These are phyloP conservation scores for Dendrolimus punctatus DNA, from an alignment of 1,140 invertebrate species.

Conservation along the genomic window DNA sequence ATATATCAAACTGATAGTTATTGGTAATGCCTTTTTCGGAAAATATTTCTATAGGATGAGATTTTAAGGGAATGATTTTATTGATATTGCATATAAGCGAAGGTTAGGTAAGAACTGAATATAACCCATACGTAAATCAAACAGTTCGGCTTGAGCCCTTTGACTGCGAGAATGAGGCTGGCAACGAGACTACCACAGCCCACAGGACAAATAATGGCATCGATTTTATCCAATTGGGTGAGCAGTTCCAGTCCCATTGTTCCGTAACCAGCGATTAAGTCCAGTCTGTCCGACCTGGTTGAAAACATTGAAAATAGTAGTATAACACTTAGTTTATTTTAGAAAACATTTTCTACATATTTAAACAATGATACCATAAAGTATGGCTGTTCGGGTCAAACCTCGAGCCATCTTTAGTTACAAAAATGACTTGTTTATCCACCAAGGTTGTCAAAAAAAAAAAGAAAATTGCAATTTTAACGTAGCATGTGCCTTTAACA, in stretches of 20 bases:
- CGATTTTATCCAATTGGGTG: constrained; percentile 19
- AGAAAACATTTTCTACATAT: no score
- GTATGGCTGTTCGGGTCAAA: no score
- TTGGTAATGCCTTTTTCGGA: no score
- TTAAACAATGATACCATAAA: no score
- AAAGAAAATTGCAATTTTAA: no score
- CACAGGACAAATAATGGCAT: constrained; percentile 25
- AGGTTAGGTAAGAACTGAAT: background rate
- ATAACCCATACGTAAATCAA: constrained; percentile 20
- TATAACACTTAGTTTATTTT: no score
- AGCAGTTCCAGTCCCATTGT: constrained; percentile 23
- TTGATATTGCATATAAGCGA: background rate
- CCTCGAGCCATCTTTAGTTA: no score
- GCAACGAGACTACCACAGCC: constrained; percentile 25
- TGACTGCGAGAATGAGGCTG: constrained; percentile 21
- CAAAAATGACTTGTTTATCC: no score
- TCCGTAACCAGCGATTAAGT: constrained; percentile 25
- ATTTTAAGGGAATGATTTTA: background rate
- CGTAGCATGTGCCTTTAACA: no score
- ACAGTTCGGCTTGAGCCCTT: constrained; percentile 24
- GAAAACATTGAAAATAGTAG: background rate
- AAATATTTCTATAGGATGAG: no score
- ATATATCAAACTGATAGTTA: no score
- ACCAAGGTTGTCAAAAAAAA: no score
- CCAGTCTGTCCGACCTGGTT: constrained; percentile 18